Base-by-base conservation (phyloP, 1,140 invertebrate genomes). In the Lordiphosa mommai region DNA sequence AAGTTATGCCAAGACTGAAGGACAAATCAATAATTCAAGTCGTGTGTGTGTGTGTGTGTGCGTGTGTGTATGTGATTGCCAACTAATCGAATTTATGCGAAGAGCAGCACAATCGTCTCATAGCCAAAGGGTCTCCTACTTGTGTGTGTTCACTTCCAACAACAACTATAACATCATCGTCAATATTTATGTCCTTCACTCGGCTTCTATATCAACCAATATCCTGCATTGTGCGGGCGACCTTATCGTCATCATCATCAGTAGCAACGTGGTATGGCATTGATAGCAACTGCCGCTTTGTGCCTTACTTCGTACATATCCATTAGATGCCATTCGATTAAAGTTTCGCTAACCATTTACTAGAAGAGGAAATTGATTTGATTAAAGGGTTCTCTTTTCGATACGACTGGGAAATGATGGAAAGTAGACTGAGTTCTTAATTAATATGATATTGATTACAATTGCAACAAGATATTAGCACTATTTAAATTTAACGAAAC, bases 11-110 rank as follows among this genome's bases (percentile, higher is more conserved):
- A 52, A 60, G 47, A 37, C 50, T 56, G 52, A 76, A 68, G 61
- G 66, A 67, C 76, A 65, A 67, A 76, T 82, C 71, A 76, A 84
- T 84, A 71, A 82, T 76, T 61, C 40, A 34, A 58, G 32, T 48
- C 36, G 44, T 29, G 32, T 48, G 46, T 47, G 53, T 10, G 27
- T 9, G 43, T 33, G 47, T 52, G 48, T 34, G 16, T 29, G 40
- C 36, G 41, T 33, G 37, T 30, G 56, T 61, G 64, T 37, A 43
- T 48, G 53, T 37, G 56, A 49, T 57, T 48, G 47, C 47, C 61
- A 76, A 73, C 68, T 84, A 84, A 84, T 84, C 77, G 77, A 84
- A 84, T 84, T 76, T 84, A 84, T 84, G 84, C 70, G 72, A 77
- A 44, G 51, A 53, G 37, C 30, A 44, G 51, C 43, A 66, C 43